Evolutionary conservation across 2,113 vertebrate species (phyloP).

Genomic region (Mungos mungo): DNA sequence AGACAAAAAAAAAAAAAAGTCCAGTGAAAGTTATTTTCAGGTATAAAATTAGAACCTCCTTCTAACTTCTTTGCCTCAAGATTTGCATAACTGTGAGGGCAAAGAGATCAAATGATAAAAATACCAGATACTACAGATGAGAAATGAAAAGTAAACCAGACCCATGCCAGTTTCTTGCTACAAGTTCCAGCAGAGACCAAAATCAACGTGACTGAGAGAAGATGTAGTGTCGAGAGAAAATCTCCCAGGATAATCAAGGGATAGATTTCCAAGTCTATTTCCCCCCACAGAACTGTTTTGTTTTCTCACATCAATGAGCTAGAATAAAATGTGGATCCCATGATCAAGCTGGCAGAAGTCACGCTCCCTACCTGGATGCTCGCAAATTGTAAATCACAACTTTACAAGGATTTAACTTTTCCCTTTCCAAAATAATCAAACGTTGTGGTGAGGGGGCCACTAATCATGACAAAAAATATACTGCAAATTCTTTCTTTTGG

Average conservation of each 20-base stretch:
- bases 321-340: constrained; percentile 79
- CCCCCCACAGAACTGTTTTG: constrained; percentile 77
- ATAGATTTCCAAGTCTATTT: constrained; percentile 78
- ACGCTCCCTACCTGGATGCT: constrained; percentile 86
- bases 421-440: constrained; percentile 88
- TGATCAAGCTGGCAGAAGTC: constrained; percentile 79
- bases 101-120: constrained; percentile 77
- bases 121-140: constrained; percentile 64
- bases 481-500: constrained; percentile 87
- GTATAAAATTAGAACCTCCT: constrained; percentile 82
- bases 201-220: constrained; percentile 79
- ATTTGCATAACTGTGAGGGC: constrained; percentile 80
- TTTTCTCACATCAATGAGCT: constrained; percentile 83
- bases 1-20: constrained; percentile 64
- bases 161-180: constrained; percentile 80
- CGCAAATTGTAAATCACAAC: constrained; percentile 85
- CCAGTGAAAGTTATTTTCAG: constrained; percentile 70
- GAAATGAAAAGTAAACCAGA: constrained; percentile 81
- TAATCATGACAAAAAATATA: constrained; percentile 90
- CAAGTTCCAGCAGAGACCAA: constrained; percentile 80
- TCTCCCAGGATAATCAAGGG: constrained; percentile 82
- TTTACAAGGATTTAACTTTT: constrained; percentile 87
- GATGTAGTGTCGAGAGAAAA: constrained; percentile 78
- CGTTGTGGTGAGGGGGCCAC: constrained; percentile 83
- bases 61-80: constrained; percentile 72